Conservation (phyloP, 2,797 vertebrate species). For the Eutrigla gurnardus region DNA sequence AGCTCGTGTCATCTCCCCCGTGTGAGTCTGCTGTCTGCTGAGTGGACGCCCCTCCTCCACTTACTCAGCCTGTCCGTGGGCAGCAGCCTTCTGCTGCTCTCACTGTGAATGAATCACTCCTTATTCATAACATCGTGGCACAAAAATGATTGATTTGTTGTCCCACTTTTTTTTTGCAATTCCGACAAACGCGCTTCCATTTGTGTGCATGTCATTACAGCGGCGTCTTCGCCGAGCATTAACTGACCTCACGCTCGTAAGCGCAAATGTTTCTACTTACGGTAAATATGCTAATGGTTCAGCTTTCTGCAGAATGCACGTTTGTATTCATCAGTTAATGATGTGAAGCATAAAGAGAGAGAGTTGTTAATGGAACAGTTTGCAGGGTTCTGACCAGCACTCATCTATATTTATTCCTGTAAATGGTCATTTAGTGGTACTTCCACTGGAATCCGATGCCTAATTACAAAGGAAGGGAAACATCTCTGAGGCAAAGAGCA, state of each 20-base stretch:
- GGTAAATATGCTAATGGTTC: slow-evolving; percentile 28
- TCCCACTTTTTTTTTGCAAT: slow-evolving; percentile 33
- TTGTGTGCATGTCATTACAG: not conserved
- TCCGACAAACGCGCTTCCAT: slow-evolving; percentile 7
- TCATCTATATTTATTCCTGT: slow-evolving; percentile 77
- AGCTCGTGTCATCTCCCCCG: slow-evolving; percentile 21
- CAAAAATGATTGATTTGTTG: slow-evolving; percentile 39
- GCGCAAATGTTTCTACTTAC: slow-evolving; percentile 4
- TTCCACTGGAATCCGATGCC: slow-evolving; percentile 60
- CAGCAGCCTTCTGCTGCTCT: slow-evolving; percentile 54
- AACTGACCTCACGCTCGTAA: slow-evolving; percentile 2
- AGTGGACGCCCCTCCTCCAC: slow-evolving; percentile 11
- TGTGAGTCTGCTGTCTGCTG: slow-evolving; percentile 17
- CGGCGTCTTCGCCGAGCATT: not conserved
- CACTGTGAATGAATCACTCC: slow-evolving; percentile 63
- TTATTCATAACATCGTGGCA: slow-evolving; percentile 56
- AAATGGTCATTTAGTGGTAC: slow-evolving; percentile 68
- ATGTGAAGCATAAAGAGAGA: slow-evolving; percentile 26
- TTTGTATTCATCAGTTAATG: slow-evolving; percentile 35
- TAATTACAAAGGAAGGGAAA: slow-evolving; percentile 57
- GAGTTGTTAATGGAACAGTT: slow-evolving; percentile 62
- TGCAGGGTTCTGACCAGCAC: slow-evolving; percentile 30
- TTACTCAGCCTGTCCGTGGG: slow-evolving; percentile 54
- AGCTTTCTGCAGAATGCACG: slow-evolving; percentile 18
- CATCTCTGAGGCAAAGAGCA: slow-evolving; percentile 46